Conservation (phyloP, 2,113 vertebrate species). For the Nerophis ophidion region DNA sequence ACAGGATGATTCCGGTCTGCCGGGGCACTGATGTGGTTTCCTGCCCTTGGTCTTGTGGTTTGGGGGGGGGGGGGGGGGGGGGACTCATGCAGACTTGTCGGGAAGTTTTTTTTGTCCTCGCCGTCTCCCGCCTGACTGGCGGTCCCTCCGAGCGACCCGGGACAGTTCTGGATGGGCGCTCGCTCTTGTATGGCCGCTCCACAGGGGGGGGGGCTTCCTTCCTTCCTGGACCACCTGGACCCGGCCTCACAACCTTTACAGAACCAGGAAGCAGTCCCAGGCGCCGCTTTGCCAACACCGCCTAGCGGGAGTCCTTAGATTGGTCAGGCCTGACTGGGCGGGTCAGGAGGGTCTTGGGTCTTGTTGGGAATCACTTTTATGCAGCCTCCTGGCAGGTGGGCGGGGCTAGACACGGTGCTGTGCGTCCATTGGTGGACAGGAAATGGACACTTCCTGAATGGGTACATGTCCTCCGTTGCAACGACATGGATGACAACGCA, state of each 20-base stretch:
- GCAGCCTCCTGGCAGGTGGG: too few species aligned
- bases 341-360: constrained; percentile 40
- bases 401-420: too few species aligned
- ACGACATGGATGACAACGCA: too few species aligned
- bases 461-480: too few species aligned
- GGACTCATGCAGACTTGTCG: not conserved
- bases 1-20: too few species aligned
- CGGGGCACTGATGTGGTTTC: too few species aligned
- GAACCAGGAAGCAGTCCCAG: constrained; percentile 27
- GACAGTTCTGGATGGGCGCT: constrained; percentile 63
- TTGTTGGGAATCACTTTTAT: too few species aligned
- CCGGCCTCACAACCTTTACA: constrained; percentile 11
- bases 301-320: constrained; percentile 45
- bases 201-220: constrained; percentile 47
- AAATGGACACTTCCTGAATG: too few species aligned
- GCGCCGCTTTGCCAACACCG: constrained; percentile 29
- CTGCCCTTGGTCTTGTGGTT: not conserved
- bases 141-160: constrained; percentile 5
- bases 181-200: constrained; percentile 50
- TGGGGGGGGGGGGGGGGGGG: too few species aligned
- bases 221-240: constrained; percentile 55
- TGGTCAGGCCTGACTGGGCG: constrained; percentile 57
- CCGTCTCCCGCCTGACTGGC: not conserved
- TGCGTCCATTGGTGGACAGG: too few species aligned
- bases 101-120: not conserved